These are phyloP conservation scores for Cheilosia vulpina DNA, from an alignment of 2,888 invertebrate genomes.

Conservation along the genomic window DNA sequence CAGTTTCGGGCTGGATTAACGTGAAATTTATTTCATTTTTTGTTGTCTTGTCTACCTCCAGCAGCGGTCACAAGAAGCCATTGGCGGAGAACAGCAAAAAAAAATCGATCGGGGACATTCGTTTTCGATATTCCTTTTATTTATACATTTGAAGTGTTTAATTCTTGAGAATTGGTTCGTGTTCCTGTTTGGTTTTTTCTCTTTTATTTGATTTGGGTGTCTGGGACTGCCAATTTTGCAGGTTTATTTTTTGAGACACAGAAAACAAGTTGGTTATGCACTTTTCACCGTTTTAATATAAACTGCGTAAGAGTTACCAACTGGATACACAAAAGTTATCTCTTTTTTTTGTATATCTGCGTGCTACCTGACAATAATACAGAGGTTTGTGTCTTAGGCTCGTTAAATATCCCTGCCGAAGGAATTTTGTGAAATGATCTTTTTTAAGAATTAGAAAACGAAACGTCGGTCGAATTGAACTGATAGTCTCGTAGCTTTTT, in stretches of 20 bases:
- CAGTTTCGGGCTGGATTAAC: constrained; percentile 36
- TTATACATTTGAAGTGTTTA: constrained; percentile 25
- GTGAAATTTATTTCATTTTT: constrained; percentile 37
- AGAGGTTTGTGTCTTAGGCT: too few species aligned
- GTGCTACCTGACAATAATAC: too few species aligned
- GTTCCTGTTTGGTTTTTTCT: not conserved
- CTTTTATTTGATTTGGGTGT: constrained; percentile 8
- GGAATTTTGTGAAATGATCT: too few species aligned
- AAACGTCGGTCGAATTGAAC: too few species aligned
- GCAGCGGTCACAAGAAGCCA: constrained; percentile 10
- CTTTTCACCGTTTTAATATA: not conserved
- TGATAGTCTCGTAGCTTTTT: too few species aligned
- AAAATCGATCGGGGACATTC: constrained; percentile 26
- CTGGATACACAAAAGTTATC: too few species aligned
- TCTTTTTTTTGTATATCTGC: too few species aligned
- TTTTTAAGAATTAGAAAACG: too few species aligned
- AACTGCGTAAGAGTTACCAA: too few species aligned
- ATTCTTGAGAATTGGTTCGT: constrained; percentile 36
- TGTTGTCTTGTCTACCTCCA: constrained; percentile 35
- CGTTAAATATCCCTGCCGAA: too few species aligned
- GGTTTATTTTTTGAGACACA: not conserved
- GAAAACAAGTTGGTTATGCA: not conserved
- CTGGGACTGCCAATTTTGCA: not conserved
- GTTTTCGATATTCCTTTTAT: constrained; percentile 6
- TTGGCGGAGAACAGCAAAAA: constrained; percentile 19